phyloP scores from a whole-genome alignment of 2,797 vertebrate species.

The Acanthurus lineatus region DNA sequence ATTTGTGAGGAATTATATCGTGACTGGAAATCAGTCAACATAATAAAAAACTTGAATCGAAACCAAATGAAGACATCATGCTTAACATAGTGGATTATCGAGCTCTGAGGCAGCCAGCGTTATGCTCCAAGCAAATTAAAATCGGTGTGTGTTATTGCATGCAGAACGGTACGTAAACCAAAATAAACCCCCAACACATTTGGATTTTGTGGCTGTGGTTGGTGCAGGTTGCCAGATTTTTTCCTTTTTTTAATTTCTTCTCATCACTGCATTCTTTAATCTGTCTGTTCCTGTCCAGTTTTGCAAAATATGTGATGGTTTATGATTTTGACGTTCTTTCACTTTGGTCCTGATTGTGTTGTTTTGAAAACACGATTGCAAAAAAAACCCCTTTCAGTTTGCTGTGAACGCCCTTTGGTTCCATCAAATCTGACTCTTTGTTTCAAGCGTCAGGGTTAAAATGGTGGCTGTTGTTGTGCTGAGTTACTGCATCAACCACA shows the following conservation, averaged over 20 bases:
- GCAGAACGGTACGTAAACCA: slow-evolving; percentile 4
- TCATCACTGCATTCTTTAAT: not conserved
- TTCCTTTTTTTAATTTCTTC: not conserved
- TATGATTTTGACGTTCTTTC: not conserved
- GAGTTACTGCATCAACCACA: too few relatives aligned
- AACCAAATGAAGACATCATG: slow-evolving; percentile 47
- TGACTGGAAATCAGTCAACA: slow-evolving; percentile 29
- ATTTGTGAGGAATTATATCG: not conserved
- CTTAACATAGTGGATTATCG: slow-evolving; percentile 32
- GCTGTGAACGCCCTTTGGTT: not conserved
- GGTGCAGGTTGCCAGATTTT: slow-evolving; percentile 4
- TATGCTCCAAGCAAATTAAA: slow-evolving; percentile 36
- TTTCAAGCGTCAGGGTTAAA: too few relatives aligned
- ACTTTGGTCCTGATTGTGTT: not conserved
- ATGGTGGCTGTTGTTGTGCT: too few relatives aligned
- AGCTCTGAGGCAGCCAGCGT: slow-evolving; percentile 14
- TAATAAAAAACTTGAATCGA: slow-evolving; percentile 44
- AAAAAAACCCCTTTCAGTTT: too few relatives aligned
- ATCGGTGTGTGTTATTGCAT: slow-evolving; percentile 9
- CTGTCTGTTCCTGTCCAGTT: not conserved
- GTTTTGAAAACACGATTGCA: not conserved
- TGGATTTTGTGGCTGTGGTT: not conserved
- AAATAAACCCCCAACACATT: slow-evolving; percentile 18
- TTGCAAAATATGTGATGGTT: not conserved
- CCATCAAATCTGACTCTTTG: too few relatives aligned